Base-by-base conservation (phyloP, 2,888 invertebrate genomes). In the Drosophila atripex region DNA sequence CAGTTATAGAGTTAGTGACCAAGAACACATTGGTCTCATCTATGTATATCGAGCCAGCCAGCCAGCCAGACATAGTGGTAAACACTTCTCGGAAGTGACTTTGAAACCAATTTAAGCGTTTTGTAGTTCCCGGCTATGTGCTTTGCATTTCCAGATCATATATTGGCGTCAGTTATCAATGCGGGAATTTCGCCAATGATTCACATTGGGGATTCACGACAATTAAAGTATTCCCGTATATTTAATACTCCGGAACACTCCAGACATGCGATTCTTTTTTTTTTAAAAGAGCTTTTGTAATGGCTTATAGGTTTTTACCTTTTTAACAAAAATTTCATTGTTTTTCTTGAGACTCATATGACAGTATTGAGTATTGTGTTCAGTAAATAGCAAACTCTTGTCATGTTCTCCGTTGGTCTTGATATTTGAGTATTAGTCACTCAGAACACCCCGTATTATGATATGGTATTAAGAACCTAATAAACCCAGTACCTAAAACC, bases 111-210 rank as follows among this genome's bases (percentile, higher is more conserved):
- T 58, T 72, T 54, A 46, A 28, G 45, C 45, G n/a, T 43, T 47
- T 49, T 72, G 83, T 82, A 73, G 78, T 83, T 83, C 86, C 87
- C 87, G 59, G 49, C 35, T 76, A 68, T 86, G 77, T 77, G 86
- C 60, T 63, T 72, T 25, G 84, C 71, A 84, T 84, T 65, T 54
- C 32, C 69, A 71, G 61, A 32, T 18, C 16, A 18, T n/a, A 16
- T 41, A n/a, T 35, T 35, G 43, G 38, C n/a, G 47, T 64, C 16
- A n/a, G 49, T 28, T 18, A 41, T 9, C 63, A 25, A 43, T 32
- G 12, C 14, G 16, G 43, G 45, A 35, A 39, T 51, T 30, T 11
- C 23, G 51, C 41, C 7, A 35, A 46, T 54, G 60, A 46, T 41
- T 70, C 71, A 71, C 14, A 3, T 25, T 52, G 35, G 69, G 52